These are phyloP conservation scores for Anticlea derivata DNA, from an alignment of 2,888 invertebrate genomes.

Conservation along the genomic window DNA sequence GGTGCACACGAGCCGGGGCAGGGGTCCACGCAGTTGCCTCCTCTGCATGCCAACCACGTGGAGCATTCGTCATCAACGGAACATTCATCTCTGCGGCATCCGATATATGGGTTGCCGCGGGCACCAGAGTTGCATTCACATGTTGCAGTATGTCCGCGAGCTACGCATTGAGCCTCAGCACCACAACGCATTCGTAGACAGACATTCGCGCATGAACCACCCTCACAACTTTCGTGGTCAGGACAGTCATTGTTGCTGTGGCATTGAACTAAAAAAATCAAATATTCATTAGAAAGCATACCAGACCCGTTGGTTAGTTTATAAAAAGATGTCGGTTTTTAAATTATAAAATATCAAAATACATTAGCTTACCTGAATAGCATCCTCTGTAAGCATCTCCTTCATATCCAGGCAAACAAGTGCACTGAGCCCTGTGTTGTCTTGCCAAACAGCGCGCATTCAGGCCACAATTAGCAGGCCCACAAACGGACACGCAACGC, in stretches of 20 bases:
- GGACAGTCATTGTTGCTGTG: constrained; percentile 93
- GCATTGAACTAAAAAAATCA: constrained; percentile 87
- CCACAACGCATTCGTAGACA: constrained; percentile 93
- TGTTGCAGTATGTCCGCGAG: constrained; percentile 90
- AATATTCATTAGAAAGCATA: neutral
- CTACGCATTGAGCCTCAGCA: constrained; percentile 89
- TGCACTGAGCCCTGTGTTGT: constrained; percentile 91
- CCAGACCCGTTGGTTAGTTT: too few species aligned
- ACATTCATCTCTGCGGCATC: constrained; percentile 91
- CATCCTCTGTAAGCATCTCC: constrained; percentile 93
- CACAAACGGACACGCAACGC: constrained; percentile 90
- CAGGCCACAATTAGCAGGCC: constrained; percentile 87
- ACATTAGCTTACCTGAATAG: constrained; percentile 83
- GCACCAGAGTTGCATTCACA: constrained; percentile 91
- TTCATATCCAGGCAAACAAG: constrained; percentile 91
- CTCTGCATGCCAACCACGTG: constrained; percentile 90
- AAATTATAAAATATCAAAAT: too few species aligned
- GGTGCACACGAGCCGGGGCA: constrained; percentile 93
- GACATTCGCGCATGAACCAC: constrained; percentile 91
- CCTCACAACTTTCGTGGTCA: constrained; percentile 91
- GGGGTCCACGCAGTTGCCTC: constrained; percentile 91
- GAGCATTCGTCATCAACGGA: constrained; percentile 90
- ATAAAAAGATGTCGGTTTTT: too few species aligned
- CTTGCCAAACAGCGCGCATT: constrained; percentile 92
- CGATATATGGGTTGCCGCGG: constrained; percentile 91